Evolutionary conservation across 2,888 invertebrate genomes (phyloP), one percentile per base, ranked within the genome.

Genomic region (Luperina testacea): DNA sequence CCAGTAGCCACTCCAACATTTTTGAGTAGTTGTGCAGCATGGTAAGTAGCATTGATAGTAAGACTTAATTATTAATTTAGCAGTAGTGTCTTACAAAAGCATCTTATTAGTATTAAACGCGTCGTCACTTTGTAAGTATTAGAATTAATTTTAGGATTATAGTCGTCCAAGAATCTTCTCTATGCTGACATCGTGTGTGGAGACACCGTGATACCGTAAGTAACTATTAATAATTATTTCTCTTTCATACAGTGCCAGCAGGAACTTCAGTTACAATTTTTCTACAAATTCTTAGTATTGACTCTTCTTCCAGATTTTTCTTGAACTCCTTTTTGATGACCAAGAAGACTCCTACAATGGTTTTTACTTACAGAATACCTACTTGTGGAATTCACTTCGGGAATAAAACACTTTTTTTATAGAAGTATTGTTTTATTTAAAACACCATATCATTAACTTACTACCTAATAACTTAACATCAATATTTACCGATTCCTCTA

Each of bases 41-140:
- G 87, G 88, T 88, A 83, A 87, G 89, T 85, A 83, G 64, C 38
- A 63, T 78, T 59, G n/a, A 68, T 71, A 77, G 1, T 80, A 78
- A 77, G 51, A 70, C 59, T 74, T 75, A 72, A 75, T 82, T 65
- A 78, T 76, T 83, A 82, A 72, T 76, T 72, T 81, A 81, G 70
- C 57, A 85, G 85, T 72, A 38, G 57, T 80, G 51, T 71, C 32
- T 42, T 84, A 53, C 15, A 57, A 72, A 72, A 73, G 76, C 76
- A 81, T 75, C 80, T 81, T 80, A 85, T 78, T 77, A 85, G 78
- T 57, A 70, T 64, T 70, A 48, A 32, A 69, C 13, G 17, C 13
- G 48, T 80, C 72, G 79, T 77, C 80, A 79, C 73, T 79, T 51
- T 32, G 88, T 88, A 88, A 85, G 89, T 88, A 89, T 77, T 84